Conservation (phyloP, 1,140 invertebrate genomes). For the Drosophila mojavensis region DNA sequence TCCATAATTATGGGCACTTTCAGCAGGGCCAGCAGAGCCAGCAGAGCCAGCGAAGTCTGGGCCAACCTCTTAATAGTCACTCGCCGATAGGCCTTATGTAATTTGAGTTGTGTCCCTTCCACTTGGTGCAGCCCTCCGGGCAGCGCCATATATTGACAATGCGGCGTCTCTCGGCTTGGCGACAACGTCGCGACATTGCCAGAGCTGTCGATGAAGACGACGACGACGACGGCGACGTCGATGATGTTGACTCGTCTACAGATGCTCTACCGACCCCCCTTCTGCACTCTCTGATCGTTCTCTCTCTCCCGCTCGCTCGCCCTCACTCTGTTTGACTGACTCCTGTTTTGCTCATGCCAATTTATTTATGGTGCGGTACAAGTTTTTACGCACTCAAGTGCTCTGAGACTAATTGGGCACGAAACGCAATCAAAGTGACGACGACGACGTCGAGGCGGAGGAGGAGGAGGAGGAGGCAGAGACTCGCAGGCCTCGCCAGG, state of each 20-base stretch:
- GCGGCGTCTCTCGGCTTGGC: conserved; percentile 41
- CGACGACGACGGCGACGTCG: conserved; percentile 11
- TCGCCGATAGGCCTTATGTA: conserved; percentile 61
- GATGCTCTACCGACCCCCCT: background rate
- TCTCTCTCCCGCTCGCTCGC: conserved; percentile 1
- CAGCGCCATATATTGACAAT: conserved; percentile 48
- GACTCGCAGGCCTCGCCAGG: background rate
- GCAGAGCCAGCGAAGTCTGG: conserved; percentile 26
- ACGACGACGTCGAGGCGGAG: conserved; percentile 34
- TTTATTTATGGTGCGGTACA: conserved; percentile 83
- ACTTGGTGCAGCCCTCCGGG: background rate
- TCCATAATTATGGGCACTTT: conserved; percentile 70
- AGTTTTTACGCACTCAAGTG: conserved; percentile 83
- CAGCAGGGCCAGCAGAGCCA: conserved; percentile 13
- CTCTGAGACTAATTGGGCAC: conserved; percentile 83
- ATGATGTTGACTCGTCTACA: conserved; percentile 11
- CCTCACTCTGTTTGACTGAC: conserved; percentile 38
- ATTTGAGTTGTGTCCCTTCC: conserved; percentile 40
- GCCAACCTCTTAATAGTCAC: conserved; percentile 66
- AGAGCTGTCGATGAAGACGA: conserved; percentile 51
- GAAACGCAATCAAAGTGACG: conserved; percentile 83
- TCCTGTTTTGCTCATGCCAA: conserved; percentile 79
- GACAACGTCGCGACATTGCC: conserved; percentile 42
- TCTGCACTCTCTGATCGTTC: background rate
- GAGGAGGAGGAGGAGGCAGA: background rate